phyloP scores from a whole-genome alignment of 2,113 vertebrate genomes.

The Dasypus novemcinctus region DNA sequence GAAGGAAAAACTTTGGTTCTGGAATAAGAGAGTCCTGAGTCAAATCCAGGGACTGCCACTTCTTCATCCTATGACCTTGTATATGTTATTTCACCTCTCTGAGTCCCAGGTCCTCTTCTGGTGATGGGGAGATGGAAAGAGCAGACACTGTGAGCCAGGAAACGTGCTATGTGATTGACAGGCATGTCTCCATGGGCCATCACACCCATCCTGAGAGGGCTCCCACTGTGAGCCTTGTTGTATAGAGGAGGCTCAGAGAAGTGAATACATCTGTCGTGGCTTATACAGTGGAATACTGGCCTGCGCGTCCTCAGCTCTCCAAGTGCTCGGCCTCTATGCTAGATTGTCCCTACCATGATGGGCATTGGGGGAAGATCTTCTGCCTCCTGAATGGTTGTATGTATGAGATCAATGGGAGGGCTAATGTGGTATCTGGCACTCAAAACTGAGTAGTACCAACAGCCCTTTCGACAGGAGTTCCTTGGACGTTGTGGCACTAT shows the following conservation, averaged over 20 bases:
- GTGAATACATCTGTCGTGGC: not conserved
- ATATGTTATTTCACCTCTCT: not conserved
- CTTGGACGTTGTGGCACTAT: not conserved
- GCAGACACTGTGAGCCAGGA: not conserved
- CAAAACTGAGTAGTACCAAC: not conserved
- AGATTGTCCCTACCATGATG: not conserved
- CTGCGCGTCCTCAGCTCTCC: not conserved
- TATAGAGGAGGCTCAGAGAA: not conserved
- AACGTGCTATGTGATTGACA: rapidly evolving
- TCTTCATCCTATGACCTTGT: not conserved
- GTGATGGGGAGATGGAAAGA: not conserved
- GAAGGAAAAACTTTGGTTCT: not conserved
- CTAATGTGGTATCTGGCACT: not conserved
- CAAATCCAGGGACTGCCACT: not conserved
- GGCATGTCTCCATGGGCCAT: not conserved
- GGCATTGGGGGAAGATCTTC: not conserved
- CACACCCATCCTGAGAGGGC: rapidly evolving
- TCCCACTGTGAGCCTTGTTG: not conserved
- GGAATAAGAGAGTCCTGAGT: not conserved
- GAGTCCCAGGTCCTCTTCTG: not conserved
- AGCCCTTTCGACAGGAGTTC: not conserved
- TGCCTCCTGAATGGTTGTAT: not conserved
- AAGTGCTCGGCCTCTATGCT: too few relatives aligned
- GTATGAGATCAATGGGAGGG: not conserved
- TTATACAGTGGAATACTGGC: too few relatives aligned